These are phyloP conservation scores for Pheosia tremula DNA, from an alignment of 2,888 invertebrate species.

Conservation along the genomic window DNA sequence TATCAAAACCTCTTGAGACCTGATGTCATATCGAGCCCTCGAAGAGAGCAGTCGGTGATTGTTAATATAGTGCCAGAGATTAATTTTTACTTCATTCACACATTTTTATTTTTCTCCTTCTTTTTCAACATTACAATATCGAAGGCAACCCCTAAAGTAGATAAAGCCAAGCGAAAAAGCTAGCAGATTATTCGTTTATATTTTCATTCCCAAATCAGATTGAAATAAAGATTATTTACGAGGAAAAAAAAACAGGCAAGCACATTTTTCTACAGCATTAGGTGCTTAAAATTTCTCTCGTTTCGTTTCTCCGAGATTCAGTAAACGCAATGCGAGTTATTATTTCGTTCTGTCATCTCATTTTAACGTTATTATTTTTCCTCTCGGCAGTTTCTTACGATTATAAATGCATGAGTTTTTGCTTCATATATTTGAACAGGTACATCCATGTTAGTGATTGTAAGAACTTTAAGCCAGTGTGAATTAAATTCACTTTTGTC, in stretches of 20 bases:
- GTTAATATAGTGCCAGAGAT: too few relatives aligned
- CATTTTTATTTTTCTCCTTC: too few relatives aligned
- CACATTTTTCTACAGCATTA: constrained; percentile 3
- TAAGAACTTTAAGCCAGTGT: too few relatives aligned
- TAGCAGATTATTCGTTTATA: neutral
- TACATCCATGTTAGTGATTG: too few relatives aligned
- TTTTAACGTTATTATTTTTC: constrained; percentile 1
- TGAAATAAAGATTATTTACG: constrained; percentile 2
- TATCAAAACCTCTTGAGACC: too few relatives aligned
- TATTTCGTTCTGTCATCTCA: constrained; percentile 3
- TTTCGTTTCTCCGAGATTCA: neutral
- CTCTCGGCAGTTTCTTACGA: neutral
- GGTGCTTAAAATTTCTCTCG: constrained; percentile 2
- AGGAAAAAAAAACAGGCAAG: neutral
- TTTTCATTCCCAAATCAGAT: neutral
- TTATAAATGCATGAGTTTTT: neutral
- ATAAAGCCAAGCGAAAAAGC: neutral
- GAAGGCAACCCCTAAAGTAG: neutral
- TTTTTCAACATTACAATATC: too few relatives aligned
- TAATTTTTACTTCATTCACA: too few relatives aligned
- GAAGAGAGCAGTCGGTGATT: too few relatives aligned
- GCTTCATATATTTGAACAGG: too few relatives aligned
- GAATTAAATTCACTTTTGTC: too few relatives aligned
- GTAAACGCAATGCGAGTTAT: constrained; percentile 2
- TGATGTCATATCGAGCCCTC: too few relatives aligned